Evolutionary conservation across 2,113 vertebrate species (phyloP).

Genomic region (Seriola aureovittata): DNA sequence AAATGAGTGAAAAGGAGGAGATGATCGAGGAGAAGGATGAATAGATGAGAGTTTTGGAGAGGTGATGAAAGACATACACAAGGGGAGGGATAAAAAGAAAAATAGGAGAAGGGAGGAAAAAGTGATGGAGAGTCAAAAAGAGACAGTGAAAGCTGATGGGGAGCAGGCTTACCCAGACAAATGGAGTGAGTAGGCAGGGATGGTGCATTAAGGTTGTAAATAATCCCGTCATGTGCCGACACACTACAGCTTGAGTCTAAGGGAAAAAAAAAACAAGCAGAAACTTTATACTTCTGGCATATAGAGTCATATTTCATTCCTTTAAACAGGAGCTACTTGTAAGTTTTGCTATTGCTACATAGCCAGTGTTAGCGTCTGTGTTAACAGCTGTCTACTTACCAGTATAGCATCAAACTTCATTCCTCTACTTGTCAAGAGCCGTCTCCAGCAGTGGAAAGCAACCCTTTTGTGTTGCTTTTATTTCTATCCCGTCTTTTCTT

Average conservation of each 20-base stretch:
- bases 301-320: slow-evolving; percentile 24
- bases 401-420: too few relatives aligned
- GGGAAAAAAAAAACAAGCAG: not conserved
- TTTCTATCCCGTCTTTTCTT: too few relatives aligned
- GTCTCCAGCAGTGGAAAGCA: too few relatives aligned
- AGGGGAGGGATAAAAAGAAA: not conserved
- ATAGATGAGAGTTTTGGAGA: not conserved
- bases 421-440: too few relatives aligned
- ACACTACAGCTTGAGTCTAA: slow-evolving; percentile 10
- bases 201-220: slow-evolving; percentile 48
- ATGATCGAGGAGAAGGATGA: not conserved
- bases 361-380: too few relatives aligned
- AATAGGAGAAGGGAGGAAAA: slow-evolving; percentile 2
- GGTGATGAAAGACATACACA: slow-evolving; percentile 13
- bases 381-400: too few relatives aligned
- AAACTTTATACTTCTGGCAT: not conserved
- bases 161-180: slow-evolving; percentile 49
- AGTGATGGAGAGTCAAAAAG: slow-evolving; percentile 37
- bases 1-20: slow-evolving; percentile 23
- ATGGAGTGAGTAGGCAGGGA: slow-evolving; percentile 56
- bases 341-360: too few relatives aligned
- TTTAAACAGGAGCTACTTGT: not conserved
- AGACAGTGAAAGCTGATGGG: slow-evolving; percentile 42
- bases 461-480: too few relatives aligned
- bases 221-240: slow-evolving; percentile 40